phyloP scores from a whole-genome alignment of 2,888 invertebrate species.

The Nasonia oneida region DNA sequence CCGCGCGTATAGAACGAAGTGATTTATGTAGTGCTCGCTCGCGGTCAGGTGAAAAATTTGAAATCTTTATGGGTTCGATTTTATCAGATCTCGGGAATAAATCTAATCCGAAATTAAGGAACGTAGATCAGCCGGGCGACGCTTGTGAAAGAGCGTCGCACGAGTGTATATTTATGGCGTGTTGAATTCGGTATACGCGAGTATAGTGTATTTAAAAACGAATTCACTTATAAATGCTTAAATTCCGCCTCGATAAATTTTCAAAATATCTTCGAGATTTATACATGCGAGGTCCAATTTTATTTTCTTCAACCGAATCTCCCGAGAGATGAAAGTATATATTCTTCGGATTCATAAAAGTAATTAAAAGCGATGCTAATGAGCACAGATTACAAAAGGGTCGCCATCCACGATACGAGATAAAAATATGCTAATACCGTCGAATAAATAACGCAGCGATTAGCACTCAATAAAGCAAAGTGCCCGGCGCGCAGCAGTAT shows the following conservation, averaged over 20 bases:
- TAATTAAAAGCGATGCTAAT: neutral
- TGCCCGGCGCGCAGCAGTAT: neutral
- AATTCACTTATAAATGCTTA: slow-evolving; percentile 17
- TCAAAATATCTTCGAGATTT: neutral
- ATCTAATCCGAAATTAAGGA: slow-evolving; percentile 49
- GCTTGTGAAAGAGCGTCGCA: slow-evolving; percentile 41
- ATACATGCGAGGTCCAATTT: neutral
- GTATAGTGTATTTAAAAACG: slow-evolving; percentile 37
- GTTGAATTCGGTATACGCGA: slow-evolving; percentile 34
- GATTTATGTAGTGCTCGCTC: slow-evolving; percentile 30
- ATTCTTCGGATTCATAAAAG: neutral
- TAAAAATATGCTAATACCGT: neutral
- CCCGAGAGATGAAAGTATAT: neutral
- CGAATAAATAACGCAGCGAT: slow-evolving; percentile 10
- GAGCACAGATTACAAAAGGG: neutral
- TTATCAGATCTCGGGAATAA: slow-evolving; percentile 38
- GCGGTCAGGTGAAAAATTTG: slow-evolving; percentile 47
- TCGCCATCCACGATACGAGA: neutral
- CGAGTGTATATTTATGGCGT: slow-evolving; percentile 34
- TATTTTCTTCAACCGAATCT: neutral
- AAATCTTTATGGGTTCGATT: slow-evolving; percentile 39
- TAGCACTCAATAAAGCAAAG: slow-evolving; percentile 8
- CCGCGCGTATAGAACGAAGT: neutral
- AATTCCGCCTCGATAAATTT: slow-evolving; percentile 20
- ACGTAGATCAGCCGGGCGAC: slow-evolving; percentile 29